Percentiles rank a stretch among this genome's conserved stretches.
These are phyloP conservation scores for Campoplex capitator DNA, from an alignment of 2,888 invertebrate genomes.

Conservation along the genomic window DNA sequence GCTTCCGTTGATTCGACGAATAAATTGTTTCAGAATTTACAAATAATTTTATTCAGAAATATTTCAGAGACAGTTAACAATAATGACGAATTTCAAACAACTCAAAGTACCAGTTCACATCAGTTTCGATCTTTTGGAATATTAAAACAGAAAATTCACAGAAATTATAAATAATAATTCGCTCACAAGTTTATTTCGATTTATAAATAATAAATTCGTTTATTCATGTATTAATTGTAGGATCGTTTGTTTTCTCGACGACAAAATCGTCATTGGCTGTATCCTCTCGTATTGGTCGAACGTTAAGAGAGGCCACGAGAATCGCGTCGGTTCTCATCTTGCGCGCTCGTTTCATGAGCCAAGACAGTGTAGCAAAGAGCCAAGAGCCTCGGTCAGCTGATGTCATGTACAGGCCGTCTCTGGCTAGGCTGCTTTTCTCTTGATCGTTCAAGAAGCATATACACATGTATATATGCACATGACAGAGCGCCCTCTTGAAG, in stretches of 20 bases:
- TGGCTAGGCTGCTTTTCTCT: constrained; percentile 48
- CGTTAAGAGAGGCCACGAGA: constrained; percentile 34
- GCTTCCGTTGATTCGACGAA: no score
- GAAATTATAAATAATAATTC: no score
- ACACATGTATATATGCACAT: constrained; percentile 24
- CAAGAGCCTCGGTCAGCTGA: constrained; percentile 73
- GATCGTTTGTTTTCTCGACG: neutral
- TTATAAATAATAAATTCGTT: neutral
- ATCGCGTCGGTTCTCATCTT: constrained; percentile 41
- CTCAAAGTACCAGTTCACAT: no score
- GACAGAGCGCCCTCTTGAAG: constrained; percentile 54
- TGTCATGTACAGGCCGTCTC: constrained; percentile 68
- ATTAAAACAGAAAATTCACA: no score
- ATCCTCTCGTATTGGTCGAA: neutral
- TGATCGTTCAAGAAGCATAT: neutral
- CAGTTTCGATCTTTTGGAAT: no score
- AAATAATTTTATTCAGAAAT: no score
- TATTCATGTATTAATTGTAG: constrained; percentile 3
- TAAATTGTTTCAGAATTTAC: no score
- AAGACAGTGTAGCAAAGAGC: constrained; percentile 63
- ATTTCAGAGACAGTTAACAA: no score
- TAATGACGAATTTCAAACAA: no score
- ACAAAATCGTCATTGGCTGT: constrained; percentile 20
- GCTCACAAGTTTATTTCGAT: neutral
- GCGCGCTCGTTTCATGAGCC: constrained; percentile 68